Evolutionary conservation across 2,797 vertebrate species (phyloP), one percentile per base, ranked within the genome.

Genomic region (Squalus acanthias): DNA sequence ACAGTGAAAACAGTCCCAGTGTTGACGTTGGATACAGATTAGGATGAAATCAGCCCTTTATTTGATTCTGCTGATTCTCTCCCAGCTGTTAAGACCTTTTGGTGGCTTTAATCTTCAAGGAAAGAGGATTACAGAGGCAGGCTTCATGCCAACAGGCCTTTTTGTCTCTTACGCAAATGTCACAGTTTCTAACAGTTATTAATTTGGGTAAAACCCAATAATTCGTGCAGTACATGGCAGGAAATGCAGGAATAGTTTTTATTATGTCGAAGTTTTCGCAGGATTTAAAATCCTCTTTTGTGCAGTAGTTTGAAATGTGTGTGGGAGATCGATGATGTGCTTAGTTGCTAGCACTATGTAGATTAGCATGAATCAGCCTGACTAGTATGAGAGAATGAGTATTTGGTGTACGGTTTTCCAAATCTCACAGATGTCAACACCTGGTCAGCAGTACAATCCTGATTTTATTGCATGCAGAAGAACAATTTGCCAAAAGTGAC

Each of bases 21-120:
- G 60, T 39, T 92, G 60, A 39, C 33, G 22, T 67, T 67, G 65
- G 17, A 69, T 67, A 67, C 33, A 69, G 63, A 93, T 93, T 67
- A 93, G 63, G n/a, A 46, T 46, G 8, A 46, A 93, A 20, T 46
- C 63, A 93, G 8, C 63, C n/a, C 17, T 46, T 93, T 93, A 69
- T 33, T 39, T 85, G 82, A 33, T 24, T 93, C 91, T 67, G 29
- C n/a, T 69, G 91, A 93, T 93, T 93, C 91, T 69, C n/a, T 69
- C 63, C n/a, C 91, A 69, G 50, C 63, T 69, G 91, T 69, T 93
- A 2, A 39, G n/a, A 93, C 79, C 79, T 85, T 85, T 85, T 85
- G 82, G 46, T 85, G 82, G 46, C n/a, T 69, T 67, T 46, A 93
- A 93, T 93, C 91, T n/a, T 10, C 60, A n/a, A 12, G 22, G 91